A percentile compares a stretch with the other conserved stretches of the same genome.
Evolutionary conservation across 2,113 vertebrate genomes (phyloP).

Genomic region (Donacobius atricapilla): DNA sequence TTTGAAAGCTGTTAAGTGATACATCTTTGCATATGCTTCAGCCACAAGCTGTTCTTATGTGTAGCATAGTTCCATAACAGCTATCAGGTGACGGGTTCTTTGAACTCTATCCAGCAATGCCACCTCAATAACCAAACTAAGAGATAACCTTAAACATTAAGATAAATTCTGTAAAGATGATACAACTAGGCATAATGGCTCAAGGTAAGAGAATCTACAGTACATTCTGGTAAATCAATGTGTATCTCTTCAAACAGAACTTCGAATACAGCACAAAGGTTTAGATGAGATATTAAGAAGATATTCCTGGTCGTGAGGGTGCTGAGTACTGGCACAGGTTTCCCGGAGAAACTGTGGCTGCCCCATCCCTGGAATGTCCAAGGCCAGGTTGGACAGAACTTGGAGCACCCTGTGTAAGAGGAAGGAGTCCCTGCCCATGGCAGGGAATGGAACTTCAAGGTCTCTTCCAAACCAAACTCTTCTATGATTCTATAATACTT

Average conservation of each 20-base stretch:
- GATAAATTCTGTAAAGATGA: background rate
- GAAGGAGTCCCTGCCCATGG: background rate
- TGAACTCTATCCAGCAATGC: background rate
- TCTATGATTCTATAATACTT: background rate
- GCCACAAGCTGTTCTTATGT: background rate
- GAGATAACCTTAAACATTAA: background rate
- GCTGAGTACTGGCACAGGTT: rapidly evolving
- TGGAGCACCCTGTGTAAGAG: background rate
- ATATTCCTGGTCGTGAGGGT: background rate
- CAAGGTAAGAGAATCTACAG: background rate
- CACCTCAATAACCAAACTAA: background rate
- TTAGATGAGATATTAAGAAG: background rate
- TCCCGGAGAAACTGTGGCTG: background rate
- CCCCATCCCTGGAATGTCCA: background rate
- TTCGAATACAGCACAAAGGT: background rate
- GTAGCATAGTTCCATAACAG: background rate
- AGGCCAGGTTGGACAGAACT: rapidly evolving
- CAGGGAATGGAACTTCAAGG: background rate
- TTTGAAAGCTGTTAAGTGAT: background rate
- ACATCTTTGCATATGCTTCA: background rate
- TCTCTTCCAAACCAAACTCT: background rate
- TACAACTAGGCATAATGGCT: background rate
- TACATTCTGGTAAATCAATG: rapidly evolving
- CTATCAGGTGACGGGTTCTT: background rate
- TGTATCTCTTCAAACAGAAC: background rate